Conservation (phyloP, 2,888 invertebrate genomes). For the Thymelicus sylvestris region DNA sequence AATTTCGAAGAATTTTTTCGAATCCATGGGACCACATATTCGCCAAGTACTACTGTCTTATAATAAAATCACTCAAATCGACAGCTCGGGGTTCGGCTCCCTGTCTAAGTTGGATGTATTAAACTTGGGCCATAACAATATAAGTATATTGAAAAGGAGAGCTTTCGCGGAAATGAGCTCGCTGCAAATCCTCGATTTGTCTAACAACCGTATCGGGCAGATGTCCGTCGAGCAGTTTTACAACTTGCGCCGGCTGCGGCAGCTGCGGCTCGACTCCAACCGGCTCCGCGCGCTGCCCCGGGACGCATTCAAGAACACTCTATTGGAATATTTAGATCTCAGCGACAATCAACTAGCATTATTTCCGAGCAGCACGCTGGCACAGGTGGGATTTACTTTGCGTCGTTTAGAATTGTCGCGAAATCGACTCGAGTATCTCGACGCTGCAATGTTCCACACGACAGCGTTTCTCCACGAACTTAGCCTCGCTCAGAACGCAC, state of each 20-base stretch:
- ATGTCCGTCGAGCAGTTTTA: conserved; percentile 62
- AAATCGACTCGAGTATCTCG: conserved; percentile 92
- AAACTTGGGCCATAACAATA: conserved; percentile 87
- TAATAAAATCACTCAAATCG: conserved; percentile 76
- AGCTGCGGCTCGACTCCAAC: conserved; percentile 88
- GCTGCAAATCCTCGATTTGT: conserved; percentile 61
- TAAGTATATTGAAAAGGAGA: conserved; percentile 86
- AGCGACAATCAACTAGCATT: conserved; percentile 88
- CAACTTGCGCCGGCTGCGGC: conserved; percentile 87
- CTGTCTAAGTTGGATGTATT: conserved; percentile 65
- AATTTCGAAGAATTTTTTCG: conserved; percentile 85
- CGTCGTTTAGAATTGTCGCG: conserved; percentile 89
- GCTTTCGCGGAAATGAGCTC: conserved; percentile 84
- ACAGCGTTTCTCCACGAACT: conserved; percentile 89
- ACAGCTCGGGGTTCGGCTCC: conserved; percentile 67
- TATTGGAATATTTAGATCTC: conserved; percentile 90
- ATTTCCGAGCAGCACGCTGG: conserved; percentile 89
- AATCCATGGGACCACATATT: conserved; percentile 59
- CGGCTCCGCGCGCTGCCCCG: conserved; percentile 88
- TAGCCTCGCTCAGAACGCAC: conserved; percentile 89
- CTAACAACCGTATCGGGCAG: conserved; percentile 56
- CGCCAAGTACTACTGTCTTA: conserved; percentile 81
- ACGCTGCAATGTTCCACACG: conserved; percentile 89
- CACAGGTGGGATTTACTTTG: conserved; percentile 90
- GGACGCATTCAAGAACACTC: conserved; percentile 89